Evolutionary conservation across 2,797 vertebrate genomes (phyloP).

Genomic region (Hapalemur alaotrensis): DNA sequence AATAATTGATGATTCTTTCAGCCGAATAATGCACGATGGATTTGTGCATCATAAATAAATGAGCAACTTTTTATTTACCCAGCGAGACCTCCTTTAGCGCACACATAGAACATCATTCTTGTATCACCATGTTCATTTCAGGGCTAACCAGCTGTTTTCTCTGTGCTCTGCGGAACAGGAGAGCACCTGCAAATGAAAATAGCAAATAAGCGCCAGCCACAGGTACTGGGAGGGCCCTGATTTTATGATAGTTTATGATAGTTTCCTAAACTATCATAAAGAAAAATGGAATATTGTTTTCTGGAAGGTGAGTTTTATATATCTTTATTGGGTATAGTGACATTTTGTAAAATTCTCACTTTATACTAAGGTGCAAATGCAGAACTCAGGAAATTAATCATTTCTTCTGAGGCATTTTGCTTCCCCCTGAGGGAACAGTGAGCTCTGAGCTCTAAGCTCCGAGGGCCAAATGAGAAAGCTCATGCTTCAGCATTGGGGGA

Average conservation of each 20-base stretch:
- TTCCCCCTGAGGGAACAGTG: neutral
- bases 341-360: constrained; percentile 24
- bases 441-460: neutral
- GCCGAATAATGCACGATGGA: constrained; percentile 83
- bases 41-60: constrained; percentile 94
- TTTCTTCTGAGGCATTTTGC: neutral
- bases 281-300: constrained; percentile 15
- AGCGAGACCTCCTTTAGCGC: constrained; percentile 58
- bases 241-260: neutral
- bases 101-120: neutral
- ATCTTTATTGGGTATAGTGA: neutral
- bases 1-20: constrained; percentile 90
- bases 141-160: constrained; percentile 46
- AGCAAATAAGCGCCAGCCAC: neutral
- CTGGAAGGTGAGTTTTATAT: neutral
- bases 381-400: neutral
- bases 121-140: neutral
- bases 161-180: neutral
- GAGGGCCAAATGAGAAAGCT: neutral
- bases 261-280: constrained; percentile 1
- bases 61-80: constrained; percentile 87
- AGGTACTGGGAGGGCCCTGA: neutral
- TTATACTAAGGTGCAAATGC: neutral
- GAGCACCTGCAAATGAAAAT: constrained; percentile 1
- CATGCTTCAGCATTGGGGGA: neutral